Conservation (phyloP, 2,113 vertebrate genomes). For the Poecilia latipinna region DNA sequence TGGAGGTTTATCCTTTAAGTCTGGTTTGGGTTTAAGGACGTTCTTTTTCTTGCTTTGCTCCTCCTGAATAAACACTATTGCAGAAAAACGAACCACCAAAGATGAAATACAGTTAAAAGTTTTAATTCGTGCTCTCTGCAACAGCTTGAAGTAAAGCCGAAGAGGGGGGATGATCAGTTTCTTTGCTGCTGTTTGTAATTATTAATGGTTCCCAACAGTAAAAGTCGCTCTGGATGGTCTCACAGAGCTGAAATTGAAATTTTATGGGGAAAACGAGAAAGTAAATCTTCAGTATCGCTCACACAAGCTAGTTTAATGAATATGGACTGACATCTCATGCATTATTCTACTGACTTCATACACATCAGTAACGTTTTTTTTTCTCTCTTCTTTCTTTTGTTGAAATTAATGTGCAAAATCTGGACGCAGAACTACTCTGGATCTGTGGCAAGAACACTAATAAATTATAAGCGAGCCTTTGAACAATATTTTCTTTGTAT, state of each 20-base stretch:
- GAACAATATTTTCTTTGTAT: conserved; percentile 19
- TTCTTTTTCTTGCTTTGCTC: not conserved
- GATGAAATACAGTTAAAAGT: conserved; percentile 29
- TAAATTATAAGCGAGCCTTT: conserved; percentile 31
- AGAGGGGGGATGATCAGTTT: conserved; percentile 32
- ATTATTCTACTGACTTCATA: conserved; percentile 11
- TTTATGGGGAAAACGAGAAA: not conserved
- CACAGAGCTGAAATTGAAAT: conserved; percentile 13
- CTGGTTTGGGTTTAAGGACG: not conserved
- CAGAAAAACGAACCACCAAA: conserved; percentile 58
- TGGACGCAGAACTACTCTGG: conserved; percentile 31
- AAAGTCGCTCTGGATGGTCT: not conserved
- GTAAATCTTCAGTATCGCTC: conserved; percentile 36
- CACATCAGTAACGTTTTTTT: conserved; percentile 3
- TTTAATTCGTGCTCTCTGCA: conserved; percentile 15
- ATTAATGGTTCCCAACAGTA: conserved; percentile 21
- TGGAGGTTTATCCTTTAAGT: conserved; percentile 32
- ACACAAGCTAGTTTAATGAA: conserved; percentile 14
- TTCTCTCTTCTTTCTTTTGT: not conserved
- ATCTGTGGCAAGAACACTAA: conserved; percentile 36
- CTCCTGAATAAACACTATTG: conserved; percentile 6
- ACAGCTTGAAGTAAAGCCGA: conserved; percentile 8
- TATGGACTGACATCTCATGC: conserved; percentile 6
- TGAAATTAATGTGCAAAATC: conserved; percentile 31
- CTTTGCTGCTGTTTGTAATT: conserved; percentile 32